Evolutionary conservation across 2,888 invertebrate genomes (phyloP), one percentile per base, ranked within the genome.

Genomic region (Ramazzottius varieornatus): DNA sequence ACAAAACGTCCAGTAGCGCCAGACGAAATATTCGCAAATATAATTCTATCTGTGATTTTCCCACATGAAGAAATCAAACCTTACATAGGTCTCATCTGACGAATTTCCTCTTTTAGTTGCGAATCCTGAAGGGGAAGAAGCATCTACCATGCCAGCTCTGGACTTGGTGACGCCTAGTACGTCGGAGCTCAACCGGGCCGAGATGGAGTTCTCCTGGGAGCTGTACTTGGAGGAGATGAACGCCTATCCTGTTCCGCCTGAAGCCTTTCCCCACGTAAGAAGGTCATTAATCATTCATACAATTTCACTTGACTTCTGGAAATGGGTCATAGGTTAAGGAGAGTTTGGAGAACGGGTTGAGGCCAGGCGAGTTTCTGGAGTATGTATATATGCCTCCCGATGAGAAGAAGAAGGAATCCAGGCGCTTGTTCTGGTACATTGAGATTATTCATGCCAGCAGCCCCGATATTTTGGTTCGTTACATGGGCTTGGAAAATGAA

Each of bases 131-230:
- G n/a, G n/a, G n/a, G n/a, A n/a, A n/a, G n/a, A n/a, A n/a, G n/a
- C n/a, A n/a, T n/a, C n/a, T n/a, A n/a, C n/a, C n/a, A 54, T 54
- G 54, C 54, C 54, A 16, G 54, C 29, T 29, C 54, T 54, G 20
- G 54, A 54, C 20, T 4, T 8, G 20, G 24, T 54, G 20, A 29
- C 13, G 29, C 8, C 40, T 8, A 20, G 40, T 13, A 13, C 40
- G 40, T n/a, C 29, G 54, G 54, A 54, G 20, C 4, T 29, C 20
- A 13, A 29, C 4, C 54, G 54, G 8, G 54, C 54, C 16, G 54
- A 54, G 54, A 54, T 54, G 54, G 54, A 54, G 29, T 54, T 54
- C 54, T 54, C 54, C 4, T 54, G 54, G 54, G 54, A 54, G 29
- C 54, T 54, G 20, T 54, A 29, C 54, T 29, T 54, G 29, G 20